Conservation (phyloP, 2,888 invertebrate species). For the Phania funesta region DNA sequence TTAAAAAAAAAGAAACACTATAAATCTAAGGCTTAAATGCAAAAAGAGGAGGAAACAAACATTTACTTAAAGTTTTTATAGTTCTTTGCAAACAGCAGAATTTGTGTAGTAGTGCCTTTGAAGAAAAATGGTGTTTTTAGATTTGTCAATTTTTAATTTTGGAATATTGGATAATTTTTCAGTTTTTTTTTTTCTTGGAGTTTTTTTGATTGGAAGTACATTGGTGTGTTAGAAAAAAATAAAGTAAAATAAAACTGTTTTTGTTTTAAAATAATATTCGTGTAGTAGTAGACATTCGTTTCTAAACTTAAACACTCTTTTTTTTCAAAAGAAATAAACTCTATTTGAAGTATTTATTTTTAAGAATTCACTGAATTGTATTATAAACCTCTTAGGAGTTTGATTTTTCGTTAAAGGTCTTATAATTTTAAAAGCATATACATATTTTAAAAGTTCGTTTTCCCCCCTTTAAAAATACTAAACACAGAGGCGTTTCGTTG, state of each 20-base stretch:
- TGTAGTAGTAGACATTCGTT: conserved; percentile 37
- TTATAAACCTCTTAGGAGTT: conserved; percentile 50
- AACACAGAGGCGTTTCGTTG: background rate
- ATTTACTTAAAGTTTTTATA: conserved; percentile 17
- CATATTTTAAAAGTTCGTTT: conserved; percentile 32
- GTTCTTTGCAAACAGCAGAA: no score
- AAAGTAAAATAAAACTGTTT: conserved; percentile 38
- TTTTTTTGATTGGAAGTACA: conserved; percentile 48
- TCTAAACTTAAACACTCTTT: conserved; percentile 56
- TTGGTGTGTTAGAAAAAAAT: conserved; percentile 37
- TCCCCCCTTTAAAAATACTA: background rate
- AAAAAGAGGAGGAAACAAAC: conserved; percentile 13
- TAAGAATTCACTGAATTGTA: background rate
- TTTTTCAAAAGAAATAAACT: conserved; percentile 34
- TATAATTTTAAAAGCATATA: background rate
- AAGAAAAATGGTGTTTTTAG: background rate
- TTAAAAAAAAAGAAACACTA: background rate
- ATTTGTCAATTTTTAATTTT: conserved; percentile 38
- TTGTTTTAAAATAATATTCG: conserved; percentile 62
- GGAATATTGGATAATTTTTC: conserved; percentile 47
- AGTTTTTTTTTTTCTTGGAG: background rate
- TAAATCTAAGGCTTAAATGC: conserved; percentile 53
- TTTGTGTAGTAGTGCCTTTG: background rate
- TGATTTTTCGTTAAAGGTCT: background rate
- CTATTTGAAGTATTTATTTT: conserved; percentile 1